Base-by-base conservation (phyloP, 37 sponge, comb jelly and placozoan genomes). In the Ephydatia muelleri region DNA sequence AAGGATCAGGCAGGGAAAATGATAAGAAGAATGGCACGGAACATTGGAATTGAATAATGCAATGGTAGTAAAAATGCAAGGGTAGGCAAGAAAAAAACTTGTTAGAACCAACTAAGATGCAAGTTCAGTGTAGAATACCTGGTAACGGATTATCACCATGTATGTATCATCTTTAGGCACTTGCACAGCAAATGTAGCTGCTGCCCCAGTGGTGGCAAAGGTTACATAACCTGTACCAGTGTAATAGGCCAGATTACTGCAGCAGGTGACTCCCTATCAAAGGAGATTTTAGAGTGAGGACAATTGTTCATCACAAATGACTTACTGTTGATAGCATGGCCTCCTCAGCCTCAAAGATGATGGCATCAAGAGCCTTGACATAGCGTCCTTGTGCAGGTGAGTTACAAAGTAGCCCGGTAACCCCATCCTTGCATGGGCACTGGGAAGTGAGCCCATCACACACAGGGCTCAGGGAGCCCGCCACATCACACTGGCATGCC, bases 381-480 rank as follows among this genome's bases (percentile, higher is more conserved):
- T 78, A 87, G 83, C 87, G 84, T 0, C 91, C 91, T 32, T 66
- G 49, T 6, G 28, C 47, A 43, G 88, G 84, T 21, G 29, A 28
- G 32, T 72, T 78, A 40, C 94, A 94, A 4, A 68, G 77, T n/a
- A 32, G 75, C 3, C 82, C 81, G 31, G 13, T 69, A 21, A 94
- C 72, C 36, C 84, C 75, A 9, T 78, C 73, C 65, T 70, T 78
- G 57, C 97, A 96, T 21, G 75, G 65, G 38, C 97, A 96, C 80
- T 91, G 88, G 5, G 88, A 93, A 67, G 85, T 73, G 36, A 30
- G 43, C 32, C 76, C 72, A 64, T 91, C 85, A 81, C 97, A 96
- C 9, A 90, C 47, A 2, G 64, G 21, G 68, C 66, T 74, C 3
- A 26, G 27, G 16, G 85, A 79, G 27, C 90, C 90, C 26, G 49